Conservation (phyloP, 2,797 vertebrate species). For the Neostethus bicornis region DNA sequence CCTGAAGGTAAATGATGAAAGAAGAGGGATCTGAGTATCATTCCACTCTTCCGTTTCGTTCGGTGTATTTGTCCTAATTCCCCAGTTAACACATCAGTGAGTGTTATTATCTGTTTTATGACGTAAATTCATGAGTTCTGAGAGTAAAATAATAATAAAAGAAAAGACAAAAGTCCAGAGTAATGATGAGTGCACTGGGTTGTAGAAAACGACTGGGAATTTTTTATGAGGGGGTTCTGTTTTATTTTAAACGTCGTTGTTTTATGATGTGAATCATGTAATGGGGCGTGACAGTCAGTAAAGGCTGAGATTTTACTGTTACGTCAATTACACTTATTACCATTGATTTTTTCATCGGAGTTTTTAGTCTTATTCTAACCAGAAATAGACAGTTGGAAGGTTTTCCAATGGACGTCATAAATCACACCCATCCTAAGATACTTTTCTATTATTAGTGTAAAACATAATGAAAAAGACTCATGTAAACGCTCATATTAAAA, state of each 20-base stretch:
- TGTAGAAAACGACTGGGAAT: not conserved
- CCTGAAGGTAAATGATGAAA: too few relatives aligned
- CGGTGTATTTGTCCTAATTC: slow-evolving; percentile 9
- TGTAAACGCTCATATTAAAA: too few relatives aligned
- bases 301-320: not conserved
- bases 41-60: not conserved
- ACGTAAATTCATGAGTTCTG: slow-evolving; percentile 17
- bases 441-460: not conserved
- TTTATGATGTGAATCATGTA: not conserved
- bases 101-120: slow-evolving; percentile 11
- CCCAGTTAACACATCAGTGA: not conserved
- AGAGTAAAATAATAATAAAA: not conserved
- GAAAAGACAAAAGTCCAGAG: not conserved
- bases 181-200: slow-evolving; percentile 3
- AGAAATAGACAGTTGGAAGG: not conserved
- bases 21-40: too few relatives aligned
- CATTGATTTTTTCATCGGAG: not conserved
- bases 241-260: not conserved
- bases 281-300: not conserved
- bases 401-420: slow-evolving; percentile 2
- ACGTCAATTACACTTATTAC: not conserved
- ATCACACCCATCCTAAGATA: not conserved
- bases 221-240: not conserved
- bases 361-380: not conserved
- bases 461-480: not conserved